Base-by-base conservation (phyloP, 64 coral and sea anemone species). In the Hydrozoanthus tunicans region DNA sequence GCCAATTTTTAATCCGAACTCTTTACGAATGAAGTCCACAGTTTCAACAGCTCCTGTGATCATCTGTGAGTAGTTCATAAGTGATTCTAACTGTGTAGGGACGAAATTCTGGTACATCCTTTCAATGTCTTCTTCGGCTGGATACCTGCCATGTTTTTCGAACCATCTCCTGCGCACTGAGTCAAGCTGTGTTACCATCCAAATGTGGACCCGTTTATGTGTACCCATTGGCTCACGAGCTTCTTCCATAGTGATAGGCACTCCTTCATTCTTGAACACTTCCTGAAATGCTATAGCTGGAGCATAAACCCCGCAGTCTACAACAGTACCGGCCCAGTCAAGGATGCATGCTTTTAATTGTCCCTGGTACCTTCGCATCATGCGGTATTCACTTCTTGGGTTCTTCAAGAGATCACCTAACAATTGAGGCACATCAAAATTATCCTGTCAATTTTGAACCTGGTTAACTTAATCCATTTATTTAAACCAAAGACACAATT, bases 1-100 rank as follows among this genome's bases (percentile, higher is more conserved):
- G 63, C 97, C 97, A 57, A 99, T 96, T 85, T 95, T 96, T n/a
- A 99, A 89, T n/a, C 77, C 77, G 81, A 89, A 94, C 7, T 94
- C 72, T 61, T 92, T 64, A 53, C 85, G 92, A 12, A 99, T 55
- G 3, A 79, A 64, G 27, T 91, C 90, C 3, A 94, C 90, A n/a
- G 97, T 99, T 51, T 99, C 97, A 9, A 95, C 94, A 14, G 97
- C 97, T 25, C 97, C 97, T 65, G 97, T 93, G 53, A 99, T 99
- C 97, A 99, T 99, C 55, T 92, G 56, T 55, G 94, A 92, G 79
- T 95, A 96, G 3, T 92, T 56, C 51, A 73, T 73, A 0, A 99
- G 32, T 14, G 82, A 84, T 26, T 24, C 83, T 0, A 99, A 9
- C 72, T 99, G 97, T 51, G 80, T 58, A 12, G 97, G 97, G 26